Evolutionary conservation across 2,797 vertebrate species (phyloP).

Genomic region (Mergus octosetaceus): DNA sequence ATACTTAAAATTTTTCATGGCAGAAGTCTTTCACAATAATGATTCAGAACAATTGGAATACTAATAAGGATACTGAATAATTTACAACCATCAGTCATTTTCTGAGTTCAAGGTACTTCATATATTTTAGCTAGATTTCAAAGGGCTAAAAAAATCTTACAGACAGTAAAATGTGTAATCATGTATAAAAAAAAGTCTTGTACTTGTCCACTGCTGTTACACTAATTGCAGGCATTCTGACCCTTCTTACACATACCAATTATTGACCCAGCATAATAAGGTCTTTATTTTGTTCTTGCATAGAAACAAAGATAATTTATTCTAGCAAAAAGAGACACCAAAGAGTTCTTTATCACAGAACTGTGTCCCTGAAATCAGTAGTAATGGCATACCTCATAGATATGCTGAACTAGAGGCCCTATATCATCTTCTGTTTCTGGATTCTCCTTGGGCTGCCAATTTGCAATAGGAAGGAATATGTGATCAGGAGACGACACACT

Average conservation of each 20-base stretch:
- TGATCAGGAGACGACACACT: conserved; percentile 91
- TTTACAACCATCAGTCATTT: neutral
- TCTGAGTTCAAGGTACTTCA: neutral
- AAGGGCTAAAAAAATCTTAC: neutral
- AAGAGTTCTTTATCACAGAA: neutral
- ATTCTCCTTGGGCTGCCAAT: conserved; percentile 87
- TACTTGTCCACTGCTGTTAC: neutral
- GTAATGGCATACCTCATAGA: conserved; percentile 86
- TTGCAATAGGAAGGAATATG: conserved; percentile 92
- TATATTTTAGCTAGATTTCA: neutral
- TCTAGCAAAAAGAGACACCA: neutral
- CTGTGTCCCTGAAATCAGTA: neutral
- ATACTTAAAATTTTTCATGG: neutral
- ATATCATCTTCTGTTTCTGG: conserved; percentile 89
- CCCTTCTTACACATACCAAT: neutral
- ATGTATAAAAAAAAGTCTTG: neutral
- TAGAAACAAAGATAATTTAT: neutral
- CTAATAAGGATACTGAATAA: neutral
- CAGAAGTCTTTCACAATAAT: neutral
- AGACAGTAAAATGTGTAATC: neutral
- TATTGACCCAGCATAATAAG: neutral
- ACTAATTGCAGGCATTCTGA: neutral
- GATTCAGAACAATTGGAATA: neutral
- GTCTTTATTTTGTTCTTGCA: neutral
- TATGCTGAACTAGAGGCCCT: conserved; percentile 90